A percentile compares a stretch with the other conserved stretches of the same genome.
phyloP scores from a whole-genome alignment of 2,113 vertebrate genomes.

The Callorhinus ursinus region DNA sequence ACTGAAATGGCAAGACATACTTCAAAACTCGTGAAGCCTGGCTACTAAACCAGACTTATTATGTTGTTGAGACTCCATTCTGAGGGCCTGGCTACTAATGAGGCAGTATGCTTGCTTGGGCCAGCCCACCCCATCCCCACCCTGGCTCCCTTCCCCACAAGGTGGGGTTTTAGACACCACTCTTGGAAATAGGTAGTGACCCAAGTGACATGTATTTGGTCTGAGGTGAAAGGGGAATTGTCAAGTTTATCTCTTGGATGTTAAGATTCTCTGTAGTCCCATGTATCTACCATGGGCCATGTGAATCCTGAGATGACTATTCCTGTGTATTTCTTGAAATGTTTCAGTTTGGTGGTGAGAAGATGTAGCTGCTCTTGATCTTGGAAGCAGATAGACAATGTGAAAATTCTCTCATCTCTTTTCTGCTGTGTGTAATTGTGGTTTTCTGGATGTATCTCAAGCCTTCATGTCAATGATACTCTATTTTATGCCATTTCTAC shows the following conservation, averaged over 20 bases:
- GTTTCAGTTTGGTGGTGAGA: neutral
- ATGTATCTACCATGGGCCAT: neutral
- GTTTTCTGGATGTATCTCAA: constrained; percentile 6
- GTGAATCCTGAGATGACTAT: neutral
- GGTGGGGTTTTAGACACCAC: neutral
- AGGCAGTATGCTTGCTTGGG: neutral
- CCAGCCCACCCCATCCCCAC: neutral
- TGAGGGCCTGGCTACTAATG: neutral
- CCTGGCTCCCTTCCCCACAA: neutral
- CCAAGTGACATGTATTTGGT: neutral
- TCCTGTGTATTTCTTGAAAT: neutral
- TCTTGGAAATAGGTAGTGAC: neutral
- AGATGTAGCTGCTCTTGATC: neutral
- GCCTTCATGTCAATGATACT: neutral
- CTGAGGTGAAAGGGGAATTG: neutral
- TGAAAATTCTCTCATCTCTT: neutral
- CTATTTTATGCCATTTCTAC: neutral
- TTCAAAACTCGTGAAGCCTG: neutral
- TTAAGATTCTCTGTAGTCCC: neutral
- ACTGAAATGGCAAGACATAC: constrained; percentile 36
- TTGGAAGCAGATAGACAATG: neutral
- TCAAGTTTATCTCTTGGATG: neutral
- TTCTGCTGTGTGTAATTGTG: neutral
- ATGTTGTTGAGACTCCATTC: neutral
- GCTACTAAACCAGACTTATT: neutral